Base-by-base conservation (phyloP, 2,888 invertebrate genomes). In the Synanthedon tipuliformis region DNA sequence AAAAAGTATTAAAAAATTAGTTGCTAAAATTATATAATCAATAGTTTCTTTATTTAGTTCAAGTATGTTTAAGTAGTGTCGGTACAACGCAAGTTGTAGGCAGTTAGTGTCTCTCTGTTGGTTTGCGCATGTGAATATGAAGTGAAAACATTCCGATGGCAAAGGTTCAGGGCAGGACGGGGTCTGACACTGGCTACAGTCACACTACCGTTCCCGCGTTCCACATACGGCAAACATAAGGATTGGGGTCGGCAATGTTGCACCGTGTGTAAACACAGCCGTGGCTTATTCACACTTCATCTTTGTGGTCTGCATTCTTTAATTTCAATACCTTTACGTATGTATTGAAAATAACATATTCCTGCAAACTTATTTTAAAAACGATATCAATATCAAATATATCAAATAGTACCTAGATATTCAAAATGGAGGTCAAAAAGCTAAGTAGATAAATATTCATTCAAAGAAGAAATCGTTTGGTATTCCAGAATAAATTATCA, bases 181-280 rank as follows among this genome's bases (percentile, higher is more conserved):
- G 75, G 71, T 73, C 73, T 70, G 73, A 45, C 45, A 45, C 45
- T 45, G 13, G 45, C 13, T 15, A 63, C 64, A 64, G 68, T 65
- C 62, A 64, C 68, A 75, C 76, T 76, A 58, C 57, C 74, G 78
- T 81, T 82, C 83, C 79, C 83, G 83, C 82, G 83, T 82, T 80
- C 84, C 71, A 83, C 80, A 84, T 81, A 74, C 66, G 69, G 55
- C 41, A 52, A 55, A 54, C 54, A 50, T 51, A 45, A 34, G 45
- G 45, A 45, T 45, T 45, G 45, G 45, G 12, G 45, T 45, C 45
- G 45, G 45, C 68, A 50, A 56, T 58, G 61, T 61, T 58, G 57
- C 51, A 58, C 60, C 57, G 59, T 59, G 56, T 55, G 51, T 51
- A 40, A 56, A 45, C 45, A 45, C 45, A 45, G 15, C 12, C 7